Base-by-base conservation (phyloP, 2,888 invertebrate genomes). In the Pachycephus smyrnensis region DNA sequence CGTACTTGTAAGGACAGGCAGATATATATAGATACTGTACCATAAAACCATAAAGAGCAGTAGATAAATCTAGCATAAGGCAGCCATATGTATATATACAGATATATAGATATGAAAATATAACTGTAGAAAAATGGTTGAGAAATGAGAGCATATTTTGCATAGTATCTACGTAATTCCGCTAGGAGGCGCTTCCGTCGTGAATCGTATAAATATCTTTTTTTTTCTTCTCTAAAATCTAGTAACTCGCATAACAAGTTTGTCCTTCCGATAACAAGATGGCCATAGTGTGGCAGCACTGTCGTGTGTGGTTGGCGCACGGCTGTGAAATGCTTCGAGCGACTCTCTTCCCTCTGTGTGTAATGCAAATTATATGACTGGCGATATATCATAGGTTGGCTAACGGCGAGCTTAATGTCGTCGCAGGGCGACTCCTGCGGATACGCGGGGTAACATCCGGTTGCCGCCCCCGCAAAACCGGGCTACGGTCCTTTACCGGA, bases 381-480 rank as follows among this genome's bases (percentile, higher is more conserved):
- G 31, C 75, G 77, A 55, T 80, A 73, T 76, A 79, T 80, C 77
- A 74, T 71, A 73, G 68, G 71, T 69, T 73, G 68, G 71, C 73
- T 76, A 78, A 77, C 80, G 77, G 73, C 75, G 74, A 77, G 75
- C 75, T 77, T 80, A 76, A 79, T 77, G 79, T 77, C 71, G 73
- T 74, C 76, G 75, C 75, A 40, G 79, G 80, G 79, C 80, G 82
- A 80, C 79, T 79, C 79, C 30, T 79, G 68, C 76, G 81, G 76
- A 77, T 76, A 79, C 78, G 74, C 78, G 79, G 78, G 79, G 81
- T 76, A 79, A 81, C 84, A 84, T 84, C 84, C 84, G 83, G 84
- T 83, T 82, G 82, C 80, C 83, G 82, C 82, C 83, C 84, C 80
- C 78, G 76, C 80, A 77, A 80, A 80, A 15, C 83, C 75, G 69